phyloP scores from a whole-genome alignment of 2,113 vertebrate genomes.

The Dolichallabes microphthalmus region DNA sequence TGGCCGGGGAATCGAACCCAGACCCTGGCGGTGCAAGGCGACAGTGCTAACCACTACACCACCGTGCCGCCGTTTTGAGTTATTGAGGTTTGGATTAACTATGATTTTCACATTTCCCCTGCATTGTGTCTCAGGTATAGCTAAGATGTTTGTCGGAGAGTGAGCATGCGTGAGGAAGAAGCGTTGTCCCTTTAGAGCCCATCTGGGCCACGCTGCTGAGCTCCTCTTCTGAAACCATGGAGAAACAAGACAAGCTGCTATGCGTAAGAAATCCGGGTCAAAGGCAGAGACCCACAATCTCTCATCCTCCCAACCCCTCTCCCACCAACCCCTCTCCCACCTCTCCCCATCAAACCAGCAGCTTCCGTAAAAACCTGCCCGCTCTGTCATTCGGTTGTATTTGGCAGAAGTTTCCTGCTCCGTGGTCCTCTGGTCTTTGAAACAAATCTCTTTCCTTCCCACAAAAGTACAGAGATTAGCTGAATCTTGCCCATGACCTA shows the following conservation, averaged over 20 bases:
- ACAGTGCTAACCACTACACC: no score
- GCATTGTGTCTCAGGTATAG: neutral
- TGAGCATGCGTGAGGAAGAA: constrained; percentile 6
- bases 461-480: constrained; percentile 53
- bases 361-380: constrained; percentile 30
- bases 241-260: constrained; percentile 28
- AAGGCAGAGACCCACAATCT: neutral
- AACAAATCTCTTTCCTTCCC: constrained; percentile 55
- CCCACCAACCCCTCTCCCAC: no score
- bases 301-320: no score
- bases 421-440: constrained; percentile 59
- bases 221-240: constrained; percentile 45
- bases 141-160: neutral
- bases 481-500: constrained; percentile 51
- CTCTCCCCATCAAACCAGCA: neutral
- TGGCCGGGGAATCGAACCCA: no score
- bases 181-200: neutral
- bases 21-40: no score
- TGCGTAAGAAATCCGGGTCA: constrained; percentile 64
- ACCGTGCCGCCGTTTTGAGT: no score
- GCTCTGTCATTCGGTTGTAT: constrained; percentile 54
- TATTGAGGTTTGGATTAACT: no score
- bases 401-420: constrained; percentile 45
- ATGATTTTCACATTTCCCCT: no score
- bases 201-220: constrained; percentile 29